These are phyloP conservation scores for Bimastos eiseni DNA, from an alignment of 2,888 invertebrate genomes.

Conservation along the genomic window DNA sequence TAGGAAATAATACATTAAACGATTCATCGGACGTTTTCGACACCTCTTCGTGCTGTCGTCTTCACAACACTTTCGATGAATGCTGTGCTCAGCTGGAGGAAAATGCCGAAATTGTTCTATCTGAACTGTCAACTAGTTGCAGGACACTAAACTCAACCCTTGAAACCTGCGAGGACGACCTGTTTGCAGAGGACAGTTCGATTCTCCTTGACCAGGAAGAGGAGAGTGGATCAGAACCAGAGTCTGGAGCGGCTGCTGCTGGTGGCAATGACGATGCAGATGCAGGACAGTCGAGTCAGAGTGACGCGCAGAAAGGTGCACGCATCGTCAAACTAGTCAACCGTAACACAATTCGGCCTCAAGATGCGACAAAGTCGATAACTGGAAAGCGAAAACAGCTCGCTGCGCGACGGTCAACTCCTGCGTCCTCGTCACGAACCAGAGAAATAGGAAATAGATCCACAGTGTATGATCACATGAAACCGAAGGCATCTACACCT, in stretches of 20 bases:
- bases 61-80: constrained; percentile 71
- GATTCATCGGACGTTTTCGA: background rate
- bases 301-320: background rate
- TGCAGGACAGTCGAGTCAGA: background rate
- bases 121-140: constrained; percentile 27
- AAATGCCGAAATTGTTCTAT: constrained; percentile 27
- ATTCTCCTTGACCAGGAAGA: constrained; percentile 31
- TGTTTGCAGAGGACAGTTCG: constrained; percentile 26
- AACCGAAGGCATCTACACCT: background rate
- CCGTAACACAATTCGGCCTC: background rate
- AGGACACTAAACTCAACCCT: constrained; percentile 14
- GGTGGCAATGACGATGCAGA: constrained; percentile 21
- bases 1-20: background rate
- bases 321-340: background rate
- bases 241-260: constrained; percentile 52
- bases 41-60: background rate
- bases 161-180: constrained; percentile 25
- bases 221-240: constrained; percentile 66
- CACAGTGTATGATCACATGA: background rate
- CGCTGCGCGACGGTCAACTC: background rate
- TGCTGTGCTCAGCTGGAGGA: constrained; percentile 22
- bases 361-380: background rate
- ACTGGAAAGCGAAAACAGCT: background rate
- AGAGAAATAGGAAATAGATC: background rate
- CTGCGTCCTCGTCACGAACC: background rate